Conservation (phyloP, 2,113 vertebrate genomes). For the Alosa alosa region DNA sequence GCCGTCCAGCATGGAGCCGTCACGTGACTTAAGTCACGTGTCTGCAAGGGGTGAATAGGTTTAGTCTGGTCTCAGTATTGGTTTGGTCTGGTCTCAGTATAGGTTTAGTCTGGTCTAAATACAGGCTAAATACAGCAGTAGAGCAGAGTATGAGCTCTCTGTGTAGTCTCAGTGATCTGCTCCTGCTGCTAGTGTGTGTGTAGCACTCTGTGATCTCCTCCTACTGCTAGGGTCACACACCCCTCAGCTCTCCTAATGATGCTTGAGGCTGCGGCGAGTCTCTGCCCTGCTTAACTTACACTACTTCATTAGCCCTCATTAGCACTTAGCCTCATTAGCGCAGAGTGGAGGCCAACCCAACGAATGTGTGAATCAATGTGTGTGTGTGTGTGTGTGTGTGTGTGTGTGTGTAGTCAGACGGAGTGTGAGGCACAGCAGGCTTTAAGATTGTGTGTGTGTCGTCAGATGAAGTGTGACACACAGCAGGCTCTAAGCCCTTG, state of each 20-base stretch:
- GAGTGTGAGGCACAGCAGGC: not conserved
- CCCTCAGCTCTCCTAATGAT: not conserved
- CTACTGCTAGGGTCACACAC: not conserved
- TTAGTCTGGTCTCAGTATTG: no score
- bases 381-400: conserved; percentile 15
- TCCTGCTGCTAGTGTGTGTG: no score
- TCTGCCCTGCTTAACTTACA: not conserved
- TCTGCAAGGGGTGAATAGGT: no score
- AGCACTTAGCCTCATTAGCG: not conserved
- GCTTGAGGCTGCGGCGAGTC: not conserved
- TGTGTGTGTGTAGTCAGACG: not conserved
- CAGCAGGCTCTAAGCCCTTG: not conserved
- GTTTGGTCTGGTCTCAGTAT: no score
- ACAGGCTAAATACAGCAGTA: no score
- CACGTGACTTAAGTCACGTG: no score
- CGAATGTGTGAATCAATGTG: not conserved
- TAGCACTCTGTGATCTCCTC: not conserved
- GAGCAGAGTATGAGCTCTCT: no score
- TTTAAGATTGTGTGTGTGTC: not conserved
- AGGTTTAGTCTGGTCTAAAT: no score
- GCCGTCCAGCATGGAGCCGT: no score
- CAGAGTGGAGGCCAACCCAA: not conserved
- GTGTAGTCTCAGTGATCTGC: not conserved
- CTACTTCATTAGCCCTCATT: not conserved
- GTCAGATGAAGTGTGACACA: not conserved